Evolutionary conservation across 2,797 vertebrate species (phyloP), one percentile per base, ranked within the genome.

Genomic region (Cynodonichthys magdalenae): DNA sequence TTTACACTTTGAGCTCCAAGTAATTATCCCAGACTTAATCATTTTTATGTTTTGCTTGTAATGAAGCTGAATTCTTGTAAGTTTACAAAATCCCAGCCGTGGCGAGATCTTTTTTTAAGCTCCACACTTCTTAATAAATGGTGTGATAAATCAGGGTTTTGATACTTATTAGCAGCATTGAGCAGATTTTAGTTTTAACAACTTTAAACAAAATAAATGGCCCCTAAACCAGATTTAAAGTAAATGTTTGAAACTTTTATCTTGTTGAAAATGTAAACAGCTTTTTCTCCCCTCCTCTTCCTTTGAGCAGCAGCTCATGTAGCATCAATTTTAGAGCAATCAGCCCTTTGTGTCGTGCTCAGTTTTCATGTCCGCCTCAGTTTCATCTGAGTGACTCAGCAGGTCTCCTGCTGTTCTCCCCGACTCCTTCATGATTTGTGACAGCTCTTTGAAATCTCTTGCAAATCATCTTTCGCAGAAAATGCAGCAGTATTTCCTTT

Each of bases 381-480:
- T 27, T 1, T 47, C 66, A 19, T 66, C 39, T 0, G 46, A 50
- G 42, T 47, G 55, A 64, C 50, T 67, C 70, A 54, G 64, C 69
- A 28, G 50, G 27, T 69, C 49, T 60, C 58, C 74, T 42, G 66
- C 71, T 54, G 55, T 41, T 80, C 31, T 3, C 55, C 60, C 39
- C 1, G 28, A 60, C 18, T 66, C 62, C 14, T 48, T 69, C 46
- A n/a, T n/a, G 62, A 70, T 62, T 71, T 2, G 18, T 64, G 39
- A 74, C 61, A 57, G 10, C 49, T 1, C 57, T 60, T 19, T 36
- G 18, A 62, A 53, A 46, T 27, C 69, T 27, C 45, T 66, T 15
- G 20, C 31, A 36, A 47, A 46, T 58, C 2, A 1, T 4, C 12
- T 66, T 63, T 53, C 18, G 19, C 28, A 34, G 0, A 63, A 67